phyloP scores from a whole-genome alignment of 2,888 invertebrate species.

The Eristalis pertinax region DNA sequence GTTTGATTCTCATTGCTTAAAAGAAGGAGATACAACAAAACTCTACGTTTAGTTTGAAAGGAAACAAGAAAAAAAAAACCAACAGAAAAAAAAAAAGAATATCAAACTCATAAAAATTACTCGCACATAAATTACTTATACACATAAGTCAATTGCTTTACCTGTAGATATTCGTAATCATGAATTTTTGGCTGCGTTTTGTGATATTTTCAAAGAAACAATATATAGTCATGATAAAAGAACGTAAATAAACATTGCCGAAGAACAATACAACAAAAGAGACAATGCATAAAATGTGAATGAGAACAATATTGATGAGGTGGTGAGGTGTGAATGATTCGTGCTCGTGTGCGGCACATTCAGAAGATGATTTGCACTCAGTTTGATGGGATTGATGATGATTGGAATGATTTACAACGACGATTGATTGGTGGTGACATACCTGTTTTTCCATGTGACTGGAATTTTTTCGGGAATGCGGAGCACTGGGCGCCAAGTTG shows the following conservation, averaged over 20 bases:
- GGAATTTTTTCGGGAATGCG: conserved; percentile 79
- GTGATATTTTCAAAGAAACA: conserved; percentile 72
- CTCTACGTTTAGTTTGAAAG: conserved; percentile 45
- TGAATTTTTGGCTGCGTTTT: conserved; percentile 81
- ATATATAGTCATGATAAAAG: conserved; percentile 54
- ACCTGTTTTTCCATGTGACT: conserved; percentile 93
- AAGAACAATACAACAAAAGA: conserved; percentile 29
- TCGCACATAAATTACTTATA: conserved; percentile 12
- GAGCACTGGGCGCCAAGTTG: conserved; percentile 76
- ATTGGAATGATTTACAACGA: not conserved
- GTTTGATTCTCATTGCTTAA: not conserved
- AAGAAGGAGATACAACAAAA: not conserved
- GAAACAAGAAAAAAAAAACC: not conserved
- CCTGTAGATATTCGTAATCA: conserved; percentile 82
- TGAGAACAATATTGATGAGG: conserved; percentile 15
- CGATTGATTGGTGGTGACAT: conserved; percentile 75
- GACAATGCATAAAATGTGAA: conserved; percentile 29
- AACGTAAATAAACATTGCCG: conserved; percentile 53
- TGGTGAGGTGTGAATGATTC: not conserved
- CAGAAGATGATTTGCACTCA: conserved; percentile 11
- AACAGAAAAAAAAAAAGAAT: not conserved
- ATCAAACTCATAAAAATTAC: not conserved
- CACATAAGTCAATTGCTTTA: conserved; percentile 74
- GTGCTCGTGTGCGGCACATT: conserved; percentile 15
- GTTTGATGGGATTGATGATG: not conserved